Evolutionary conservation across 2,888 invertebrate genomes (phyloP), one percentile per base, ranked within the genome.

Genomic region (Tetragonula carbonaria): DNA sequence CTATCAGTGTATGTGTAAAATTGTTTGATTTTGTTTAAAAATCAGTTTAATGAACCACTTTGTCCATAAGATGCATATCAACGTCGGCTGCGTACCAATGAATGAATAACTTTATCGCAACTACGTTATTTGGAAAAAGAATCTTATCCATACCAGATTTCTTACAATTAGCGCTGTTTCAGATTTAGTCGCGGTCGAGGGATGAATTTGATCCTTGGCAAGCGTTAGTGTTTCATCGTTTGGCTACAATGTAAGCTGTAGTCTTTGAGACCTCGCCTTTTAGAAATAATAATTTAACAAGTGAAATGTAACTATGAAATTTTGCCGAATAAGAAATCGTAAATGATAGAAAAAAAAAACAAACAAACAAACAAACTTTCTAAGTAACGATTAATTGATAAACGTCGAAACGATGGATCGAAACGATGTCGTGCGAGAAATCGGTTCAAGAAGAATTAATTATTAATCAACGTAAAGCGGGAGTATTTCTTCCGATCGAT

Each of bases 251-350:
- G 5, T 59, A 73, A 28, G 53, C 28, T 6, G 45, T 68, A 71
- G 50, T 66, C 59, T 84, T 57, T 59, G 45, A 65, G 65, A 84
- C 55, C 23, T 84, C 33, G 66, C 65, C n/a, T 62, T 74, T 62
- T 71, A 78, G 73, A 59, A 53, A 66, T 57, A 51, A 59, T 53
- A 66, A 71, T 62, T 70, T 66, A 65, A 59, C n/a, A 33, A 55
- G 53, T 16, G 16, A 59, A 79, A 53, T 4, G 11, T 5, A 55
- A 33, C 6, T 53, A 21, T 28, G 59, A 16, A 62, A n/a, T 28
- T 45, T 62, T 67, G 18, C 55, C 74, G 28, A 18, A 68, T 28
- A 23, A 51, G 21, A 45, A n/a, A 66, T 62, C 28, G 23, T 62
- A 16, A 62, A 62, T 16, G n/a, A 14, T 57, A 45, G 6, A n/a